phyloP scores from a whole-genome alignment of 2,113 vertebrate genomes.

The Scatophagus argus region DNA sequence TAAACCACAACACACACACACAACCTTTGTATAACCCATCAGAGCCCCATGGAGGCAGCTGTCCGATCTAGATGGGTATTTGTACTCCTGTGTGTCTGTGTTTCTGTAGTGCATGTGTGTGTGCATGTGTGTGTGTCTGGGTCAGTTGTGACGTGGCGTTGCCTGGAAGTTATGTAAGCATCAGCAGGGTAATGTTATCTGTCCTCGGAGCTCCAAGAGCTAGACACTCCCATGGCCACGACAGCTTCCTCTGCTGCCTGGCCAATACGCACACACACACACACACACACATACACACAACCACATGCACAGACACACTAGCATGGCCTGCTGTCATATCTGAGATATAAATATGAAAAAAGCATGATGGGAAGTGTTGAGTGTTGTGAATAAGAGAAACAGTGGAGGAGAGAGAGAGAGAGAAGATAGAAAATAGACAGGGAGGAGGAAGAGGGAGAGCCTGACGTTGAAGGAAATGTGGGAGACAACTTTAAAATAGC shows the following conservation, averaged over 20 bases:
- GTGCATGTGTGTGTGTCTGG: constrained; percentile 52
- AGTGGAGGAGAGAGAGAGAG: constrained; percentile 2
- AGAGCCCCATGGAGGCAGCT: constrained; percentile 44
- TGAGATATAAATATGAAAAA: constrained; percentile 24
- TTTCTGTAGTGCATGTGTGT: constrained; percentile 27
- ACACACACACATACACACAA: constrained; percentile 43
- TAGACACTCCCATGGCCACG: constrained; percentile 73
- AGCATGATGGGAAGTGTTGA: constrained; percentile 23
- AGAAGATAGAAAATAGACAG: constrained; percentile 1
- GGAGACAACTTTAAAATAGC: constrained; percentile 67
- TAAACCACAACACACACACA: constrained; percentile 9
- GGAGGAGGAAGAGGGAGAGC: not conserved
- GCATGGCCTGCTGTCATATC: constrained; percentile 35
- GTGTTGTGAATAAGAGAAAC: constrained; percentile 10
- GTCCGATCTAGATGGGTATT: constrained; percentile 46
- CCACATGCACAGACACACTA: constrained; percentile 18
- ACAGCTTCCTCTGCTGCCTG: constrained; percentile 65
- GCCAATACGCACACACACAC: constrained; percentile 41
- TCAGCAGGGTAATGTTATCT: constrained; percentile 80
- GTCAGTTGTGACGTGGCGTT: constrained; percentile 76
- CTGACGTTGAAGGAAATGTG: constrained; percentile 52
- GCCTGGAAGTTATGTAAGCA: constrained; percentile 83
- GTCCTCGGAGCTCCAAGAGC: constrained; percentile 70
- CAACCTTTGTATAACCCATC: constrained; percentile 12
- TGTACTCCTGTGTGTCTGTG: constrained; percentile 32